These are phyloP conservation scores for Scomberomorus guttatus DNA, from an alignment of 2,797 vertebrate species.

Conservation along the genomic window DNA sequence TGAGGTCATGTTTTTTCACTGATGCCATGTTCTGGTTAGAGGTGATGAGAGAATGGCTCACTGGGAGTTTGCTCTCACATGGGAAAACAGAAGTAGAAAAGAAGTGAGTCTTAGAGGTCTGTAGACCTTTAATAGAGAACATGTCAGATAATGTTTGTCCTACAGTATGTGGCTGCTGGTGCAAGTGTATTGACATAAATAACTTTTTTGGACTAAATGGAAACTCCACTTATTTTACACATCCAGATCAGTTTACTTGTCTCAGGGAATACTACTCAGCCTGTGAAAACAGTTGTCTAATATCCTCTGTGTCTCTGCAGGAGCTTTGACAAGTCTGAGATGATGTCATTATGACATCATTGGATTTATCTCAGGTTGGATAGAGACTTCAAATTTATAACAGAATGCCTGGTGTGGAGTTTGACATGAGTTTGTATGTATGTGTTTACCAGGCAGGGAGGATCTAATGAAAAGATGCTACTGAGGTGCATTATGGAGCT, in stretches of 20 bases:
- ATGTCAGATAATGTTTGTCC: constrained; percentile 3
- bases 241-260: neutral
- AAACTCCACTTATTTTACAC: neutral
- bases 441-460: too few relatives aligned
- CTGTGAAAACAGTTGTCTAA: too few relatives aligned
- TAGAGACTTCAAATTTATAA: too few relatives aligned
- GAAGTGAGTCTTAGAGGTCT: neutral
- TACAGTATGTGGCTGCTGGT: neutral
- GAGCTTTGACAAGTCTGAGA: neutral
- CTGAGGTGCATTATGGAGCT: too few relatives aligned
- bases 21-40: constrained; percentile 21
- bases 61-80: neutral
- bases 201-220: neutral
- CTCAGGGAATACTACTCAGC: neutral
- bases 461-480: too few relatives aligned
- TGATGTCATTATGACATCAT: too few relatives aligned
- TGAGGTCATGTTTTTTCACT: neutral
- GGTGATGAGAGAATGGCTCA: constrained; percentile 23
- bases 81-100: neutral
- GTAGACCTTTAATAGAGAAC: neutral
- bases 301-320: too few relatives aligned
- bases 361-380: too few relatives aligned
- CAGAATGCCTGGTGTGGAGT: too few relatives aligned
- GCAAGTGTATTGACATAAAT: neutral
- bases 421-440: too few relatives aligned